Conservation (phyloP, 2,888 invertebrate genomes). For the Bombylius discolor region DNA sequence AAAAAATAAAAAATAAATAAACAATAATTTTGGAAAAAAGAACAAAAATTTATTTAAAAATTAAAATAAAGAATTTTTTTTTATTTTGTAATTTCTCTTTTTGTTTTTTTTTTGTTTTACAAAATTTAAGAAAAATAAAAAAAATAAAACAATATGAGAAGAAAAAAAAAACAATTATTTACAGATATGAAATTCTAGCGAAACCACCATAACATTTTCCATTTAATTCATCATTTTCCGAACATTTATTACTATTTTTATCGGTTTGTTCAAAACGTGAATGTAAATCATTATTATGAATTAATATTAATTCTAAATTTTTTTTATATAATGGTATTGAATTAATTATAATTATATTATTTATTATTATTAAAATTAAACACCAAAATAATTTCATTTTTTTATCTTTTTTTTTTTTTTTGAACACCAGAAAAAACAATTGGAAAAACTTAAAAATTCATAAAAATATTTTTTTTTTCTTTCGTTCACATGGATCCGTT, state of each 20-base stretch:
- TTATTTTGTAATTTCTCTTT: no score
- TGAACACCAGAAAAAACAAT: no score
- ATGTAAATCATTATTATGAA: constrained; percentile 85
- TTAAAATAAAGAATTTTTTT: not conserved
- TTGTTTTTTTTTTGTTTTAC: no score
- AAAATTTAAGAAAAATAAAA: not conserved
- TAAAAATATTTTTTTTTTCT: no score
- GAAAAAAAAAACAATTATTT: constrained; percentile 6
- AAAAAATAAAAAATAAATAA: no score
- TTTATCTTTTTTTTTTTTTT: no score
- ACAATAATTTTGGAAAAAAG: not conserved
- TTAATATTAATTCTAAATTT: constrained; percentile 49
- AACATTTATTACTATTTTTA: constrained; percentile 45
- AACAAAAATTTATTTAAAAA: not conserved
- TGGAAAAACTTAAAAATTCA: no score
- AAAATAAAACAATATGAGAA: no score
- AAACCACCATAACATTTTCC: constrained; percentile 70
- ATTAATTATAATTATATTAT: not conserved
- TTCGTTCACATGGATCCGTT: no score
- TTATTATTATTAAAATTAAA: no score
- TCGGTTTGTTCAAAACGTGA: constrained; percentile 64
- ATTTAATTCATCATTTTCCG: constrained; percentile 40
- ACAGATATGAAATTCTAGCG: constrained; percentile 47
- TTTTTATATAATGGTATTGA: constrained; percentile 17
- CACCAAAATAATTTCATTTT: no score